A percentile compares a stretch with the other conserved stretches of the same genome.
These are phyloP conservation scores for Diadumene lineata DNA, from an alignment of 92 coral and sea anemone genomes.

Conservation along the genomic window DNA sequence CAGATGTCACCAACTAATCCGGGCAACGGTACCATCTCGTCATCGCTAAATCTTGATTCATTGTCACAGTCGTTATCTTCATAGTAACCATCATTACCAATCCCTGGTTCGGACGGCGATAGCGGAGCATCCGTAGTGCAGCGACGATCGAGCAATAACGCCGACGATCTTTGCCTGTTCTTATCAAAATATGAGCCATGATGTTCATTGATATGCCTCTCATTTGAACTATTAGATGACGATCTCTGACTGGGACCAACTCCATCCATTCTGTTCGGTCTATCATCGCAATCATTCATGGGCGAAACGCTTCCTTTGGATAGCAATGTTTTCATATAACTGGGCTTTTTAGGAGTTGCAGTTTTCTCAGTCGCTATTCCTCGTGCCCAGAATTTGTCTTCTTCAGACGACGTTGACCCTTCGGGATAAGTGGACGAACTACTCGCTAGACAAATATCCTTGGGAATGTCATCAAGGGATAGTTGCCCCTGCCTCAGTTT, in stretches of 20 bases:
- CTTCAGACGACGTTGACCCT: conserved; percentile 18
- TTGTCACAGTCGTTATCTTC: conserved; percentile 12
- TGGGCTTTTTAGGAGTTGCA: conserved; percentile 2
- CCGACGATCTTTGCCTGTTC: background rate
- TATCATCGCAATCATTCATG: background rate
- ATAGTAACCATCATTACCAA: conserved; percentile 14
- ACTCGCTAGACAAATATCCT: background rate
- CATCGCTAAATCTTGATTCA: conserved; percentile 2
- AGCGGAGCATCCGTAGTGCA: conserved; percentile 1
- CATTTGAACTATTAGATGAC: background rate
- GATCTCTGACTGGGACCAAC: background rate
- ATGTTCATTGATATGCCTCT: background rate
- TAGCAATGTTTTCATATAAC: conserved; percentile 20
- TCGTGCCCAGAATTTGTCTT: background rate
- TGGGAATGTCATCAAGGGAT: conserved; percentile 5
- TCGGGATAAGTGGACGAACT: background rate
- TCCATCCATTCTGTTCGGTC: background rate
- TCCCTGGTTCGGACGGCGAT: conserved; percentile 35
- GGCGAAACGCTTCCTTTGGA: conserved; percentile 32
- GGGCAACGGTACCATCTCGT: conserved; percentile 29
- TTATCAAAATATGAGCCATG: conserved; percentile 3
- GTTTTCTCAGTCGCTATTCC: background rate
- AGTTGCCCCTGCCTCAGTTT: conserved; percentile 28
- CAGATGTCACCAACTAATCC: conserved; percentile 52
- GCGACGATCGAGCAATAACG: background rate